Percentiles rank a stretch among this genome's conserved stretches.
phyloP scores from a whole-genome alignment of 2,113 vertebrate species.

The Oreochromis tanganicae region DNA sequence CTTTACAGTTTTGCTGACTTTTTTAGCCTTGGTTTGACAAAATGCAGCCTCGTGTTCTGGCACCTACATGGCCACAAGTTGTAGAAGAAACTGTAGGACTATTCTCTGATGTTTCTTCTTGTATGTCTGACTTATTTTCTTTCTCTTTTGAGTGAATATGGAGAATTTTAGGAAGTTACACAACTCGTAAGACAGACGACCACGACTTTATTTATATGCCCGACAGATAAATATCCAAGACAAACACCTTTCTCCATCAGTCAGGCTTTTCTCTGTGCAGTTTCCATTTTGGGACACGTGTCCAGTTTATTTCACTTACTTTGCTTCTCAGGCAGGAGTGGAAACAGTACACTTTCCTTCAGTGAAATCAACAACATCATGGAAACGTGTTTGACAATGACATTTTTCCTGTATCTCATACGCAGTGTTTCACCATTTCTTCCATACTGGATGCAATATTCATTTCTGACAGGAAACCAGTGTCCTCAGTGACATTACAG shows the following conservation, averaged over 20 bases:
- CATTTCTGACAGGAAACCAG: not conserved
- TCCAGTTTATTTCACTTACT: not conserved
- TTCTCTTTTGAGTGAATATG: not conserved
- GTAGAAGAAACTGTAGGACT: not conserved
- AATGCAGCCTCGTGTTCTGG: fast-evolving
- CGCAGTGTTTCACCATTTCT: not conserved
- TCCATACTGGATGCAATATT: not conserved
- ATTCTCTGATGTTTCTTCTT: fast-evolving
- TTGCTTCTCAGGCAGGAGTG: not conserved
- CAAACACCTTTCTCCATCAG: not conserved
- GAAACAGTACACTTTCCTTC: not conserved
- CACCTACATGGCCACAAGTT: not conserved
- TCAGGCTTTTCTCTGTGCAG: not conserved
- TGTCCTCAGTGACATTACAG: not conserved
- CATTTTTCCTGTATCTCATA: fast-evolving
- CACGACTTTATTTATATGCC: not conserved
- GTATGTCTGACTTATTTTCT: not conserved
- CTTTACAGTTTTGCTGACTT: not conserved
- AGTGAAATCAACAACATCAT: not conserved
- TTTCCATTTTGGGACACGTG: fast-evolving
- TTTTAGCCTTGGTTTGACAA: not conserved
- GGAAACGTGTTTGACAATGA: not conserved
- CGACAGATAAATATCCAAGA: not conserved
- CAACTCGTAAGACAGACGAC: not conserved
- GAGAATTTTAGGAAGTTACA: not conserved